Conservation (phyloP, 1,140 invertebrate genomes). For the Ceratitis capitata region DNA sequence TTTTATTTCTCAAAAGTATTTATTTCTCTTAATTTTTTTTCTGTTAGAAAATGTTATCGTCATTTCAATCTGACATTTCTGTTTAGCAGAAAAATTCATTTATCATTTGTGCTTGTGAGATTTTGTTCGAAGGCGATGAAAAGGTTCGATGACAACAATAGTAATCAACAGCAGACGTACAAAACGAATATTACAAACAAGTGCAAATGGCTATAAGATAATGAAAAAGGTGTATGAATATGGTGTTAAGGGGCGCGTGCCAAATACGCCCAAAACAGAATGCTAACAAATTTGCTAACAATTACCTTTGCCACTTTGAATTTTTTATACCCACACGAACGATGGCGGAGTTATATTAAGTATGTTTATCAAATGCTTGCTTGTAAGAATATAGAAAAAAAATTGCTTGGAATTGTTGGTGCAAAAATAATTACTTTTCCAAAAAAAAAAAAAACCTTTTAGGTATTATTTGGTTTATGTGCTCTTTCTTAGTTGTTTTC, state of each 20-base stretch:
- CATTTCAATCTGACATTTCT: neutral
- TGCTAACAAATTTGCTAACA: constrained; percentile 18
- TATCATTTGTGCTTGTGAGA: too few species aligned
- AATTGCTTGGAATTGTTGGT: too few species aligned
- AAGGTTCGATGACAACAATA: neutral
- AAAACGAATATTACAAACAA: neutral
- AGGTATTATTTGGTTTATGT: too few species aligned
- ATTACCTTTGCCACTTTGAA: constrained; percentile 16
- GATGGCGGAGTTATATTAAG: too few species aligned
- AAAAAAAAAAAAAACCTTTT: too few species aligned
- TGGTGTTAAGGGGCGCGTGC: neutral
- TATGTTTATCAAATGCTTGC: too few species aligned
- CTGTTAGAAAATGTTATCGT: neutral
- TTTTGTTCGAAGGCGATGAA: neutral
- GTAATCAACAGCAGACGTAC: neutral
- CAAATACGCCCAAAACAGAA: constrained; percentile 15
- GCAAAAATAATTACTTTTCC: too few species aligned
- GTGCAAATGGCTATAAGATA: neutral
- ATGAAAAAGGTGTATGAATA: neutral
- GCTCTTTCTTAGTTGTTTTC: too few species aligned
- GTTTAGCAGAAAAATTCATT: neutral
- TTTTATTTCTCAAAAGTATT: too few species aligned
- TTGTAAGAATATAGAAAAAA: too few species aligned
- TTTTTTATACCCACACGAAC: too few species aligned
- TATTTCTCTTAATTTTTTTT: too few species aligned